These are phyloP conservation scores for Drosophila mimetica DNA, from an alignment of 2,888 invertebrate species.

Conservation along the genomic window DNA sequence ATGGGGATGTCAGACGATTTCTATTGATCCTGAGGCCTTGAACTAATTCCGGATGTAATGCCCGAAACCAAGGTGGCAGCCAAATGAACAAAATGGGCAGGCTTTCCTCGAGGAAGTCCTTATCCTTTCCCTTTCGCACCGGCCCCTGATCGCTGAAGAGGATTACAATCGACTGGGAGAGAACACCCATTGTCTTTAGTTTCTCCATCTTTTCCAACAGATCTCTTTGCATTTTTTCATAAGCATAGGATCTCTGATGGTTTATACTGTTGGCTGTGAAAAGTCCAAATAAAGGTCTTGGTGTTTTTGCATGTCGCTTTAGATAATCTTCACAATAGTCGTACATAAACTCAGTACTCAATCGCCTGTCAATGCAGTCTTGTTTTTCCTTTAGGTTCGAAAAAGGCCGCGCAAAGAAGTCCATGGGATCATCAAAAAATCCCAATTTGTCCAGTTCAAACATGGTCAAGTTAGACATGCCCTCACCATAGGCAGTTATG, in stretches of 20 bases:
- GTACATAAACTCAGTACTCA: conserved; percentile 87
- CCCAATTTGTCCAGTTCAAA: background rate
- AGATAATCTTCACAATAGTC: conserved; percentile 88
- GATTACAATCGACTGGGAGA: conserved; percentile 87
- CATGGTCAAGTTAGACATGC: conserved; percentile 85
- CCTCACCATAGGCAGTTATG: conserved; percentile 91
- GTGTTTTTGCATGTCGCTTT: conserved; percentile 86
- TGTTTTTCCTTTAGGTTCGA: conserved; percentile 78
- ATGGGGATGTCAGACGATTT: conserved; percentile 88
- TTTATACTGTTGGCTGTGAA: conserved; percentile 92
- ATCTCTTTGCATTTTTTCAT: conserved; percentile 87
- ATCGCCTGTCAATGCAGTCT: conserved; percentile 86
- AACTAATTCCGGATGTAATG: conserved; percentile 85
- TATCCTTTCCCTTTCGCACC: conserved; percentile 88
- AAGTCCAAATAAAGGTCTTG: conserved; percentile 88
- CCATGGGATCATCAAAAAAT: conserved; percentile 87
- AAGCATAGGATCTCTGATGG: conserved; percentile 87
- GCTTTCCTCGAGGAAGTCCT: conserved; percentile 90
- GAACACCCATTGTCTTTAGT: conserved; percentile 85
- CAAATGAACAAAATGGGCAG: conserved; percentile 89
- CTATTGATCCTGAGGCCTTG: conserved; percentile 86
- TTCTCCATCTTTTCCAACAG: conserved; percentile 86
- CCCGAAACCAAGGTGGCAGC: conserved; percentile 87
- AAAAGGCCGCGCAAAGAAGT: conserved; percentile 91
- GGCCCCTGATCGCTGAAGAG: conserved; percentile 90